Conservation (phyloP, 2,797 vertebrate species). For the Euthynnus affinis region DNA sequence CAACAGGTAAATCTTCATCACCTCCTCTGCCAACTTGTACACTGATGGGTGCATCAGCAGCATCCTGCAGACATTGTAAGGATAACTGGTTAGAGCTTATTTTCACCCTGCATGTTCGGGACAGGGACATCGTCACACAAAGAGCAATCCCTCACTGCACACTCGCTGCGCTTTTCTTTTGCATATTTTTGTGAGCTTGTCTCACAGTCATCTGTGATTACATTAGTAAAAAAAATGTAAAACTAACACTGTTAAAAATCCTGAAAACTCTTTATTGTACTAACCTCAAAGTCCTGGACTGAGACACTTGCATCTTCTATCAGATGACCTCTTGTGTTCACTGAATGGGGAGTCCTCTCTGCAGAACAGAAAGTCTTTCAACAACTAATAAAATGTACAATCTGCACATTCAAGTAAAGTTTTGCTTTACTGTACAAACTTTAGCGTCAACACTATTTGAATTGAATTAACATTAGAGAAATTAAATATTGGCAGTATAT, state of each 20-base stretch:
- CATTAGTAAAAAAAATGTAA: no score
- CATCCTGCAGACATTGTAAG: constrained; percentile 1
- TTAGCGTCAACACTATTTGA: neutral
- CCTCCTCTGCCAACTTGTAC: no score
- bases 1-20: no score
- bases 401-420: neutral
- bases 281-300: constrained; percentile 46
- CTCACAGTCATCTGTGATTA: neutral
- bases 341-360: neutral
- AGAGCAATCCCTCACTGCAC: no score
- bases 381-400: neutral
- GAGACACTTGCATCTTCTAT: constrained; percentile 42
- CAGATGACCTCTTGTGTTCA: neutral
- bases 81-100: no score
- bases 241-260: neutral
- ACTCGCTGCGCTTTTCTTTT: no score
- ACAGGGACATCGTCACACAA: neutral
- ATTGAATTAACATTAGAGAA: constrained; percentile 1
- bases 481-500: neutral
- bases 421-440: no score
- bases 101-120: neutral
- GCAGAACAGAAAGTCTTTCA: constrained; percentile 7
- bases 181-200: no score
- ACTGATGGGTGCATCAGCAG: neutral
- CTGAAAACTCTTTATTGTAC: constrained; percentile 8